Evolutionary conservation across 2,797 vertebrate species (phyloP).

Genomic region (Enteromius viviparus): DNA sequence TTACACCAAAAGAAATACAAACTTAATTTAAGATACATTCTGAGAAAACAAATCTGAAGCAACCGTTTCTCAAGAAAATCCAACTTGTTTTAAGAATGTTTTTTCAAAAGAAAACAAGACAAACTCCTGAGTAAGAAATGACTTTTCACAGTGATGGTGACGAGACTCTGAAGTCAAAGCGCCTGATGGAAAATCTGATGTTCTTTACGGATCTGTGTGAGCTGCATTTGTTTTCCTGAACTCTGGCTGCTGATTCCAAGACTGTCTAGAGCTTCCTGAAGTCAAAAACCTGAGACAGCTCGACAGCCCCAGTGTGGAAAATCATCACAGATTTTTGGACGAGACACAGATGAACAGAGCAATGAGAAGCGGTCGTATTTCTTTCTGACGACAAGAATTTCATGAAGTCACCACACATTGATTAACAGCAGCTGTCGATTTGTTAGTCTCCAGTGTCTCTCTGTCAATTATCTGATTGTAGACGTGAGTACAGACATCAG

Average conservation of each 20-base stretch:
- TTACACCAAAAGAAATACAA: neutral
- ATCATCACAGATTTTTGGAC: conserved; percentile 37
- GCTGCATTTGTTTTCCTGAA: conserved; percentile 5
- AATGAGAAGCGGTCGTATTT: conserved; percentile 49
- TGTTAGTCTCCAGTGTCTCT: conserved; percentile 58
- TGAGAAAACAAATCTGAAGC: neutral
- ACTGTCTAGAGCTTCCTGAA: conserved; percentile 11
- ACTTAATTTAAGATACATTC: neutral
- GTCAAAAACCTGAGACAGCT: conserved; percentile 10
- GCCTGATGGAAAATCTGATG: neutral
- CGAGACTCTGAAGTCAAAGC: neutral
- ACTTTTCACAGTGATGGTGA: neutral
- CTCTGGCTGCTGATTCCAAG: conserved; percentile 12
- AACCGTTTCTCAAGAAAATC: neutral
- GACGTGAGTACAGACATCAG: conserved; percentile 57
- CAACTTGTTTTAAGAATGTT: neutral
- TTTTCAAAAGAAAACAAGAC: neutral
- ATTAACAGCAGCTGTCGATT: conserved; percentile 66
- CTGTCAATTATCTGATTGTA: conserved; percentile 69
- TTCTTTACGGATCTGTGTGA: neutral
- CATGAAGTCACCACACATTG: conserved; percentile 56
- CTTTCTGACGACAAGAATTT: conserved; percentile 51
- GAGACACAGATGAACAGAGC: conserved; percentile 40
- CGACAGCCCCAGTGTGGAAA: conserved; percentile 21
- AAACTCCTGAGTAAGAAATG: neutral